phyloP scores from a whole-genome alignment of 2,113 vertebrate genomes.

The Python bivittatus region DNA sequence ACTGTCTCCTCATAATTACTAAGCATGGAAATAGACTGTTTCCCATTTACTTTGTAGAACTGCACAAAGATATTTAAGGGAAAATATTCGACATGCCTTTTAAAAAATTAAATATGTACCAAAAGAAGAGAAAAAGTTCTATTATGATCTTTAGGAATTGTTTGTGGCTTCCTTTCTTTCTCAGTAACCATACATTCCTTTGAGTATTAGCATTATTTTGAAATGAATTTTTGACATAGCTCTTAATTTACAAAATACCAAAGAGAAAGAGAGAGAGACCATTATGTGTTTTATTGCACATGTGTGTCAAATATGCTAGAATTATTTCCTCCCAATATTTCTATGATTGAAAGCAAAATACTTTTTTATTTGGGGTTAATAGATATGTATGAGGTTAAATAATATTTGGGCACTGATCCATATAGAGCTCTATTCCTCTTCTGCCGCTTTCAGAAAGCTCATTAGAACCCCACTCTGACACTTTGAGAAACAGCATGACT shows the following conservation, averaged over 20 bases:
- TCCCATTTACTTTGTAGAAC: neutral
- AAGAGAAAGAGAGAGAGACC: conserved; percentile 20
- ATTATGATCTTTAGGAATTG: conserved; percentile 58
- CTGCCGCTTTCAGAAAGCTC: neutral
- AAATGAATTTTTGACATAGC: conserved; percentile 60
- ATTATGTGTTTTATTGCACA: conserved; percentile 52
- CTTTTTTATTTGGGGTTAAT: neutral
- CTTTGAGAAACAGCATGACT: neutral
- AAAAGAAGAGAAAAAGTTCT: neutral
- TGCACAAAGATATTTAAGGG: neutral
- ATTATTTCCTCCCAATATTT: neutral
- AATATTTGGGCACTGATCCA: neutral
- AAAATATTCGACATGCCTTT: neutral
- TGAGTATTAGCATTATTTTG: conserved; percentile 66
- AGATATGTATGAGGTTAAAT: neutral
- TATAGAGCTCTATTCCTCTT: neutral
- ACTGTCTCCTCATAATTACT: neutral
- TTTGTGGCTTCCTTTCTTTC: conserved; percentile 56
- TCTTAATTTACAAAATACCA: conserved; percentile 58
- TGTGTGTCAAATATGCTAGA: conserved; percentile 15
- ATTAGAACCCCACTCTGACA: neutral
- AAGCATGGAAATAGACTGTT: neutral
- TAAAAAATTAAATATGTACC: conserved; percentile 23
- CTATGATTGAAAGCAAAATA: conserved; percentile 37
- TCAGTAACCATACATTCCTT: conserved; percentile 58